Evolutionary conservation across 2,113 vertebrate species (phyloP), one percentile per base, ranked within the genome.

Genomic region (Ahaetulla prasina): DNA sequence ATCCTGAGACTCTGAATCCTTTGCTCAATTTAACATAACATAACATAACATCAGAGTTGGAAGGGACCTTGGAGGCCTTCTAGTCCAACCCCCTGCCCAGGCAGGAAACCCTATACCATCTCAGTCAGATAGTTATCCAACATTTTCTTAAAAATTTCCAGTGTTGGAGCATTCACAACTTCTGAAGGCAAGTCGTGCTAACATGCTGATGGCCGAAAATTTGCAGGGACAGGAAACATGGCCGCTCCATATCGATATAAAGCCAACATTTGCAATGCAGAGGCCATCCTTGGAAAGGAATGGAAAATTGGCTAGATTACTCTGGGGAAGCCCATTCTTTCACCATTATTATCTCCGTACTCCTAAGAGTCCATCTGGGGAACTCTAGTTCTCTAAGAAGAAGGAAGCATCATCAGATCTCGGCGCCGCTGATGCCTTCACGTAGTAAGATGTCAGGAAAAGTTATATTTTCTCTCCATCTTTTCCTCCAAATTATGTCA

Each of bases 381-480:
- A 52, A 52, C 52, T 87, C 39, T 47, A 89, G 87, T 68, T 49
- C 45, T 27, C 27, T 0, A 0, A 68, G 50, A 90, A 94, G 55
- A 93, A 60, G 0, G 0, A 94, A 95, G 92, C 30, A 30, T 52
- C 94, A 87, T 63, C 0, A 0, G 4, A 53, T 93, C 49, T 57
- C 20, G 89, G 25, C 60, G 55, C 84, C 93, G 92, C 60, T 89
- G 94, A 35, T 94, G n/a, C 39, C 94, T 92, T 93, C 93, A 94
- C 92, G 52, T 68, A 95, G 89, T 92, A 30, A n/a, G 0, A 0
- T 95, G 94, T 91, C 92, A 95, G 80, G 90, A 88, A 95, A 95
- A 80, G 63, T 95, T 96, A 93, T 47, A 55, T 93, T 94, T 95
- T 92, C 27, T 20, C 94, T 95, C 95, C 68, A 30, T 94, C 89